phyloP scores from a whole-genome alignment of 2,113 vertebrate genomes.

The Sinocyclocheilus rhinocerous region DNA sequence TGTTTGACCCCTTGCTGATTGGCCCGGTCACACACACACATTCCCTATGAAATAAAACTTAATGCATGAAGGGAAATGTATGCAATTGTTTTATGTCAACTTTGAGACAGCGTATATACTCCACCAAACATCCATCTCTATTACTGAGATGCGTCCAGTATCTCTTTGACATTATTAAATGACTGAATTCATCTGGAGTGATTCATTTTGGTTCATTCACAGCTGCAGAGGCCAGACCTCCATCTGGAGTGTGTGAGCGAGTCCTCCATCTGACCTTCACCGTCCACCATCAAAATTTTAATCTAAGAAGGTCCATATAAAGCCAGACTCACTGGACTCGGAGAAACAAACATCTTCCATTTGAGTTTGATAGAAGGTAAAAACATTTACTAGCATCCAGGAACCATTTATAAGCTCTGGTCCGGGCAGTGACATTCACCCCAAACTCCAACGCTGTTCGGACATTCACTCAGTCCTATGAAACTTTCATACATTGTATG shows the following conservation, averaged over 20 bases:
- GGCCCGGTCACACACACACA: conserved; percentile 3
- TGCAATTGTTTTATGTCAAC: background rate
- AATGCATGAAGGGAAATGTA: background rate
- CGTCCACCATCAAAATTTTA: conserved; percentile 29
- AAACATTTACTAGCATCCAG: background rate
- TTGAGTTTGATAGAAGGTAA: background rate
- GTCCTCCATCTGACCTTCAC: conserved; percentile 42
- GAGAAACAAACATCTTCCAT: conserved; percentile 13
- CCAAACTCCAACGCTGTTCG: background rate
- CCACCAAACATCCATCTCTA: background rate
- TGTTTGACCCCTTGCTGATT: conserved; percentile 46
- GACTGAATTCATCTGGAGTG: conserved; percentile 29
- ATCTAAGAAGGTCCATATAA: conserved; percentile 14
- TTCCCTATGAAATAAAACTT: background rate
- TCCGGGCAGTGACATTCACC: background rate
- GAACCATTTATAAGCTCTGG: background rate
- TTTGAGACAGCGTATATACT: background rate
- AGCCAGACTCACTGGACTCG: background rate
- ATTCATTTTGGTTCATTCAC: conserved; percentile 29
- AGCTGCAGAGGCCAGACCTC: conserved; percentile 28
- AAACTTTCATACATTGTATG: background rate
- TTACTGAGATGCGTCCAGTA: background rate
- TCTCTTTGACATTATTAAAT: conserved; percentile 35
- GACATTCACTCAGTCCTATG: background rate
- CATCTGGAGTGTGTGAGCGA: conserved; percentile 48